Conservation (phyloP, 2,113 vertebrate genomes). For the Bujurquina vittata region DNA sequence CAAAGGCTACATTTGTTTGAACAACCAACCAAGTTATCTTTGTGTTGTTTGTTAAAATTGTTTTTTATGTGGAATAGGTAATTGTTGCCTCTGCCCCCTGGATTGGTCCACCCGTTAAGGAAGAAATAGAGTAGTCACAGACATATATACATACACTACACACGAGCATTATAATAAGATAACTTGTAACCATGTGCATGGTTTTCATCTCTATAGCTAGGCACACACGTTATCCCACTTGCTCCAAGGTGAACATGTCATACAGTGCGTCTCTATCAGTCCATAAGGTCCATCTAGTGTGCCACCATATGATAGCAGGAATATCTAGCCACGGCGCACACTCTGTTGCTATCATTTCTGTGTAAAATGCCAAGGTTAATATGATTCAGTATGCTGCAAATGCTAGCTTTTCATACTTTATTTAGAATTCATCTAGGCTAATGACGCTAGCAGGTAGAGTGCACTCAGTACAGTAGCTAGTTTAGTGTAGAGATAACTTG, state of each 20-base stretch:
- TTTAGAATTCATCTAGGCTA: background rate
- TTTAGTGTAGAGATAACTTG: background rate
- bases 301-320: background rate
- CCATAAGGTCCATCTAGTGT: background rate
- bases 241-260: background rate
- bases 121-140: background rate
- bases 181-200: background rate
- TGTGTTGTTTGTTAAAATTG: too few relatives aligned
- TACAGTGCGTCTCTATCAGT: background rate
- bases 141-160: background rate
- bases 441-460: background rate
- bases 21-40: too few relatives aligned
- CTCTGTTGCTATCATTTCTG: background rate
- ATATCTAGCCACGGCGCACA: background rate
- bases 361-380: background rate
- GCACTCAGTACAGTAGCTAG: background rate
- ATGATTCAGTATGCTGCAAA: background rate
- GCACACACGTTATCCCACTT: too few relatives aligned
- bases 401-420: background rate
- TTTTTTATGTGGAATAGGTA: too few relatives aligned
- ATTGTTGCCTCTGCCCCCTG: too few relatives aligned
- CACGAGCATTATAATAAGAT: background rate
- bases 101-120: background rate
- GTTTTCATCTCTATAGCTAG: background rate
- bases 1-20: too few relatives aligned